Base-by-base conservation (phyloP, 1,140 invertebrate species). In the Mycetomoellerius zeteki region DNA sequence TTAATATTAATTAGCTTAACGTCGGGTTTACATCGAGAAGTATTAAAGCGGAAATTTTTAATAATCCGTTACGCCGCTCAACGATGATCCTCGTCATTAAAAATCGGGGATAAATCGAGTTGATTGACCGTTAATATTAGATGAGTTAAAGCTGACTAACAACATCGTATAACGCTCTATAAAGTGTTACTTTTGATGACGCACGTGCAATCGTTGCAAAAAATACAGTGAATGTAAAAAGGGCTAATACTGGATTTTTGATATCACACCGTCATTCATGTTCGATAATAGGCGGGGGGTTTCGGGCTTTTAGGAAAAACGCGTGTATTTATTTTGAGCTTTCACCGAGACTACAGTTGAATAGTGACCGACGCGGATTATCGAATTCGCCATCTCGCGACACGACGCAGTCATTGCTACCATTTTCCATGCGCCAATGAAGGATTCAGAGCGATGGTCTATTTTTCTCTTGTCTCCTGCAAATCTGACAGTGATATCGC, bases 311-410 rank as follows among this genome's bases (percentile, higher is more conserved):
- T 73, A 52, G 64, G 80, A 84, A 73, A 84, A 84, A 84, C 80
- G 69, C 27, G 80, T 76, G 82, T 91, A 91, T 91, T 88, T 89
- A 91, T 89, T 91, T 91, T 89, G 81, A 80, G 90, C 90, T 91
- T 91, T 85, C 73, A 67, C 64, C 47, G 60, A 73, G 37, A 27
- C 52, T 73, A 60, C 58, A 62, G 67, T 82, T 89, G 60, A 88
- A 88, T 90, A 75, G 30, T 80, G 75, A 78, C 86, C 73, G 58
- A 50, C 54, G 30, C 56, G 89, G 89, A 90, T 90, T 90, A 90
- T 90, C 81, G 89, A 87, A 90, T 88, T 60, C 88, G 78, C 78
- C 73, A 87, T 87, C 73, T 65, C 75, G 73, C 86, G 75, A 86
- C 73, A 58, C 27, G 87, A 27, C 21, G 73, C 86, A 85, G 89